Conservation (phyloP, 2,113 vertebrate genomes). For the Hemiscyllium ocellatum region DNA sequence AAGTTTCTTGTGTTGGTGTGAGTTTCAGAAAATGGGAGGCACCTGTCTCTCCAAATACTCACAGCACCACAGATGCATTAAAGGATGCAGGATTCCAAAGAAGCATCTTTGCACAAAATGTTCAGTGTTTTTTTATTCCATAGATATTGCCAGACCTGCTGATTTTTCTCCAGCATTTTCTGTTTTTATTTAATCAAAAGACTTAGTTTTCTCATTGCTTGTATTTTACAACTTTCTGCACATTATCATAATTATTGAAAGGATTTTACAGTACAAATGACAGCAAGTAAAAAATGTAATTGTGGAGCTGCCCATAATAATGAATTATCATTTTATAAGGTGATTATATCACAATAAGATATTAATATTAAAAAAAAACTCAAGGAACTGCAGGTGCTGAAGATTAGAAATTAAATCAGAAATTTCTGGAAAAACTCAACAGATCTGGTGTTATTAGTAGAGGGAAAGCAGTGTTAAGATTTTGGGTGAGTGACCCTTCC, state of each 20-base stretch:
- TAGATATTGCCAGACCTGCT: too few relatives aligned
- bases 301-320: background rate
- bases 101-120: too few relatives aligned
- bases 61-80: background rate
- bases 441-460: too few relatives aligned
- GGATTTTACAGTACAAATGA: background rate
- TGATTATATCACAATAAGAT: background rate
- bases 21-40: background rate
- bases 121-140: too few relatives aligned
- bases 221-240: background rate
- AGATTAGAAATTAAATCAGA: background rate
- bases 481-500: too few relatives aligned
- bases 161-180: too few relatives aligned
- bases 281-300: background rate
- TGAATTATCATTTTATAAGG: background rate
- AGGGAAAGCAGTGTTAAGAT: too few relatives aligned
- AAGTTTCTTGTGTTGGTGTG: background rate
- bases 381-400: background rate
- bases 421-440: too few relatives aligned
- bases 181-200: background rate
- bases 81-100: too few relatives aligned
- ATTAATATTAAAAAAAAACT: background rate
- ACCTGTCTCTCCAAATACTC: background rate
- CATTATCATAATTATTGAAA: background rate
- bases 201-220: background rate